phyloP scores from a whole-genome alignment of 2,113 vertebrate species.

The Empidonax traillii region DNA sequence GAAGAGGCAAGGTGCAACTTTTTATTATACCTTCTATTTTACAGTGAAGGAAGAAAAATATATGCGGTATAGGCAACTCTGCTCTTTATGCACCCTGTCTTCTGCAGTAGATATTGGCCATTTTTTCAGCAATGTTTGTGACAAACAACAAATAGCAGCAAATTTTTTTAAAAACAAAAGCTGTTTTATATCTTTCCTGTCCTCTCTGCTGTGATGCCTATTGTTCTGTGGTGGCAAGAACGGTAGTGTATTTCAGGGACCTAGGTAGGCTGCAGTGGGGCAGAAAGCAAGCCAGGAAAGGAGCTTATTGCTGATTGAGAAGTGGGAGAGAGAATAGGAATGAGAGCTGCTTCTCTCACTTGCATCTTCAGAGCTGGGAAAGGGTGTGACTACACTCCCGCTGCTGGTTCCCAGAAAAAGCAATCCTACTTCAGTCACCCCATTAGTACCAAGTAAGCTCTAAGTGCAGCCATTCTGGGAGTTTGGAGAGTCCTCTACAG shows the following conservation, averaged over 20 bases:
- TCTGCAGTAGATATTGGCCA: neutral
- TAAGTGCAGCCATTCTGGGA: neutral
- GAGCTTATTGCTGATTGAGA: neutral
- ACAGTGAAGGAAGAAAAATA: neutral
- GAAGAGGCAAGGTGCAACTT: neutral
- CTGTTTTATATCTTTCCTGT: neutral
- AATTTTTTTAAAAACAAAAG: neutral
- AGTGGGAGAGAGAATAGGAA: rapidly evolving
- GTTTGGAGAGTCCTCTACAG: neutral
- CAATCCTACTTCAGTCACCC: neutral
- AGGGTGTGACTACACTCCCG: neutral
- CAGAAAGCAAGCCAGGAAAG: neutral
- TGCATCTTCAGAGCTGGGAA: neutral
- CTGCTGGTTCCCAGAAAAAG: neutral
- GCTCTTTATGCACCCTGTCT: neutral
- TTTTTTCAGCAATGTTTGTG: neutral
- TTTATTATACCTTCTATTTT: neutral
- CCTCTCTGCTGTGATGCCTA: neutral
- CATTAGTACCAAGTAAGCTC: neutral
- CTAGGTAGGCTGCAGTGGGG: neutral
- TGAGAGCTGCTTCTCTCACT: neutral
- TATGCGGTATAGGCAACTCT: rapidly evolving
- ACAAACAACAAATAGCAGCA: neutral
- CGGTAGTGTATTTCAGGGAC: neutral
- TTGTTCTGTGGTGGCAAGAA: rapidly evolving